Conservation (phyloP, 2,113 vertebrate species). For the Oophaga pumilio region DNA sequence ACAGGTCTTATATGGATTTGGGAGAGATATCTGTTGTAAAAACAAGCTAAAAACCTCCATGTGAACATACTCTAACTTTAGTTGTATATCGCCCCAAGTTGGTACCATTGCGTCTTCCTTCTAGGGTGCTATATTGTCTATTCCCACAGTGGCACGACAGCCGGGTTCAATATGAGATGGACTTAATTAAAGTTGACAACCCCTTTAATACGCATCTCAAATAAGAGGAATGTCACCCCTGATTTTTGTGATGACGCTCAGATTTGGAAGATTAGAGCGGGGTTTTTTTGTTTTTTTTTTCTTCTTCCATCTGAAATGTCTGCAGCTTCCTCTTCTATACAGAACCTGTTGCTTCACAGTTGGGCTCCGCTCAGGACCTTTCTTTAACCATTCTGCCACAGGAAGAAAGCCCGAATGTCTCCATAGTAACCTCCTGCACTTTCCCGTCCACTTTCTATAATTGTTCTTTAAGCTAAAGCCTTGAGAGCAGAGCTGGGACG, state of each 20-base stretch:
- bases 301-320: not conserved
- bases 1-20: no score
- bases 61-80: no score
- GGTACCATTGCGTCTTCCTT: no score
- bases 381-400: conserved; percentile 58
- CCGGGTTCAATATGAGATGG: no score
- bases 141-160: no score
- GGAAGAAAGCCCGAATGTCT: conserved; percentile 56
- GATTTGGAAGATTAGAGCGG: not conserved
- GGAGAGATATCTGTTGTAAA: no score
- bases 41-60: no score
- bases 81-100: no score
- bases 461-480: conserved; percentile 24
- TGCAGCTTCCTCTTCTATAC: not conserved
- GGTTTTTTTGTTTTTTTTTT: not conserved
- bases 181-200: no score
- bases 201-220: no score
- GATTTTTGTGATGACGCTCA: not conserved
- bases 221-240: not conserved
- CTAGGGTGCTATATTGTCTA: no score
- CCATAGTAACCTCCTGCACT: conserved; percentile 65
- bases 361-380: conserved; percentile 39
- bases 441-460: conserved; percentile 14
- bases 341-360: not conserved
- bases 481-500: not conserved